Conservation (phyloP, 2,888 invertebrate species). For the Limnephilus lunatus region DNA sequence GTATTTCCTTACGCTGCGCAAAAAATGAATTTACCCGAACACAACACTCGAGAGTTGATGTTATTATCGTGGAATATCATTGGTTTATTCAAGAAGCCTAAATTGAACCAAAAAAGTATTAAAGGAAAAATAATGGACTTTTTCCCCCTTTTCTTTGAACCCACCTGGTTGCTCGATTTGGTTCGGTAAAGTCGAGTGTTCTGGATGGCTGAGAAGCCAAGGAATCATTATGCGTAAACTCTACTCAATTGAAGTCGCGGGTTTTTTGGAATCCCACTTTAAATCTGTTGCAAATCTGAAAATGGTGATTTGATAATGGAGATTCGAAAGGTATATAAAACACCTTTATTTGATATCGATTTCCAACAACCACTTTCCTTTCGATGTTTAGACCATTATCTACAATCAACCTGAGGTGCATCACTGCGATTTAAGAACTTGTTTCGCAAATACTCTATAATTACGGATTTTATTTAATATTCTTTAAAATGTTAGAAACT, state of each 20-base stretch:
- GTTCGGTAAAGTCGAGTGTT: not conserved
- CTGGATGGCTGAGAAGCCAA: conserved; percentile 51
- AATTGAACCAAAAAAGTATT: not conserved
- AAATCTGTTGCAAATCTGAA: conserved; percentile 73
- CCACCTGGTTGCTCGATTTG: not conserved
- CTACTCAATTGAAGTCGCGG: conserved; percentile 59
- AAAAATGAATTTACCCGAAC: too few relatives aligned
- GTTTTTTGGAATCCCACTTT: conserved; percentile 53
- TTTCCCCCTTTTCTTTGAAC: not conserved
- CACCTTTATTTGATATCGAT: not conserved
- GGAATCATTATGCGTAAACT: conserved; percentile 60
- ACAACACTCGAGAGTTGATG: too few relatives aligned
- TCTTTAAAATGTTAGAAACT: not conserved
- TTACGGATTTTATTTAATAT: not conserved
- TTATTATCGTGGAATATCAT: too few relatives aligned
- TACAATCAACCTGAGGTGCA: not conserved
- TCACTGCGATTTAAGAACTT: not conserved
- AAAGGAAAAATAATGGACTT: not conserved
- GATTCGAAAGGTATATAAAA: not conserved
- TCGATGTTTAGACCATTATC: not conserved
- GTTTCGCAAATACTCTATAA: too few relatives aligned
- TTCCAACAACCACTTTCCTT: not conserved
- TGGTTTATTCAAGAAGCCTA: too few relatives aligned
- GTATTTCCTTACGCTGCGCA: too few relatives aligned
- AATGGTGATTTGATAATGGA: conserved; percentile 2